Conservation (phyloP, 2,888 invertebrate species). For the Schrankia costaestrigalis region DNA sequence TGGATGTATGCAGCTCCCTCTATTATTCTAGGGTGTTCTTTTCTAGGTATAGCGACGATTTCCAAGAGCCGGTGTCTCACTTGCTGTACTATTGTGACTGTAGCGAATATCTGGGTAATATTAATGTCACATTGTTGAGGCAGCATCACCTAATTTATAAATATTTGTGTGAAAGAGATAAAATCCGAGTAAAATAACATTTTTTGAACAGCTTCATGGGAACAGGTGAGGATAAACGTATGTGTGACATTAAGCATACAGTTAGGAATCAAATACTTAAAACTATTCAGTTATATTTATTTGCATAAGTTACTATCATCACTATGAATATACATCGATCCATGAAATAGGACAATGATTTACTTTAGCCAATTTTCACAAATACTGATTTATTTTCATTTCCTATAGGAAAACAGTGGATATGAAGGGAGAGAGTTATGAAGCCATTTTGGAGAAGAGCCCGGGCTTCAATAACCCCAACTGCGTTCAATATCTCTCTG, state of each 20-base stretch:
- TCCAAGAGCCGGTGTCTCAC: slow-evolving; percentile 62
- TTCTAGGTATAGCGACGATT: slow-evolving; percentile 73
- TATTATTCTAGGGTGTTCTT: slow-evolving; percentile 78
- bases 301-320: slow-evolving; percentile 42
- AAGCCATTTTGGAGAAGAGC: slow-evolving; percentile 90
- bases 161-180: slow-evolving; percentile 76
- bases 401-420: slow-evolving; percentile 86
- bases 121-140: slow-evolving; percentile 74
- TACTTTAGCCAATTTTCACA: slow-evolving; percentile 30
- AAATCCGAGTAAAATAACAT: slow-evolving; percentile 73
- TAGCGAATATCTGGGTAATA: slow-evolving; percentile 71
- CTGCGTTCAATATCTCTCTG: slow-evolving; percentile 90
- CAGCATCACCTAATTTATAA: slow-evolving; percentile 72
- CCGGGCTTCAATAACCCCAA: slow-evolving; percentile 94
- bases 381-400: slow-evolving; percentile 39
- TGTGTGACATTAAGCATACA: slow-evolving; percentile 65
- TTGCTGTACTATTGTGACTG: slow-evolving; percentile 62
- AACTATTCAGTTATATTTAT: slow-evolving; percentile 45
- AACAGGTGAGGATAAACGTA: slow-evolving; percentile 77
- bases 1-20: slow-evolving; percentile 50
- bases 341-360: slow-evolving; percentile 42
- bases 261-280: slow-evolving; percentile 52
- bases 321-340: slow-evolving; percentile 48
- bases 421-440: slow-evolving; percentile 89
- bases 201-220: slow-evolving; percentile 79